These are phyloP conservation scores for Alentia gelatinosa DNA, from an alignment of 2,888 invertebrate species.

Conservation along the genomic window DNA sequence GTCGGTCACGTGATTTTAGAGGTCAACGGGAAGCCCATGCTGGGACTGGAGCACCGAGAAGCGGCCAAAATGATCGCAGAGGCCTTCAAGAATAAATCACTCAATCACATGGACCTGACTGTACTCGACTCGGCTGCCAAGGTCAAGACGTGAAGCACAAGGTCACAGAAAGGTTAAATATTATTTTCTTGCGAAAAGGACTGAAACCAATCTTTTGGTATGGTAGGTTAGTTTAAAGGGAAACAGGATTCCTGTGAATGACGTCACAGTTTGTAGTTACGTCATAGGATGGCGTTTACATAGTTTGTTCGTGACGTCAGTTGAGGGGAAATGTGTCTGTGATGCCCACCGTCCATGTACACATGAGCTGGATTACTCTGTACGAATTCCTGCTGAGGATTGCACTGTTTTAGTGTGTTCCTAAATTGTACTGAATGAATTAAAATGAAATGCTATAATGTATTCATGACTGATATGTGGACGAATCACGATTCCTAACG, in stretches of 20 bases:
- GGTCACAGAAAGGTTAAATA: not conserved
- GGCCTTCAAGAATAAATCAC: slow-evolving; percentile 85
- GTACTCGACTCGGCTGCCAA: not conserved
- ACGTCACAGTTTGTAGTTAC: not conserved
- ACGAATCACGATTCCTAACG: too few relatives aligned
- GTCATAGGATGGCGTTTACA: not conserved
- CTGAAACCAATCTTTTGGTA: too few relatives aligned
- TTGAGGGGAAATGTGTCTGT: not conserved
- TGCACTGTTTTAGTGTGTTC: too few relatives aligned
- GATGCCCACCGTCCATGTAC: not conserved
- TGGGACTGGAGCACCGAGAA: slow-evolving; percentile 91
- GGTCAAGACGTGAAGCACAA: not conserved
- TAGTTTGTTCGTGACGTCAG: not conserved
- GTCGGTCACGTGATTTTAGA: slow-evolving; percentile 96
- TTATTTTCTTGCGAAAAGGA: too few relatives aligned
- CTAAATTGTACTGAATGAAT: too few relatives aligned
- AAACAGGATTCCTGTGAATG: not conserved
- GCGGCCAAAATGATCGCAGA: slow-evolving; percentile 95
- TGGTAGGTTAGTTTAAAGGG: too few relatives aligned
- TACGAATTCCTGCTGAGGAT: too few relatives aligned
- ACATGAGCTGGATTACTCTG: not conserved
- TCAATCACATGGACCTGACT: slow-evolving; percentile 34
- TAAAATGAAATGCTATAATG: too few relatives aligned
- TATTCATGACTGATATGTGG: too few relatives aligned
- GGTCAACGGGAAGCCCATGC: slow-evolving; percentile 88